Base-by-base conservation (phyloP, 2,888 invertebrate genomes). In the Cetonia aurata region DNA sequence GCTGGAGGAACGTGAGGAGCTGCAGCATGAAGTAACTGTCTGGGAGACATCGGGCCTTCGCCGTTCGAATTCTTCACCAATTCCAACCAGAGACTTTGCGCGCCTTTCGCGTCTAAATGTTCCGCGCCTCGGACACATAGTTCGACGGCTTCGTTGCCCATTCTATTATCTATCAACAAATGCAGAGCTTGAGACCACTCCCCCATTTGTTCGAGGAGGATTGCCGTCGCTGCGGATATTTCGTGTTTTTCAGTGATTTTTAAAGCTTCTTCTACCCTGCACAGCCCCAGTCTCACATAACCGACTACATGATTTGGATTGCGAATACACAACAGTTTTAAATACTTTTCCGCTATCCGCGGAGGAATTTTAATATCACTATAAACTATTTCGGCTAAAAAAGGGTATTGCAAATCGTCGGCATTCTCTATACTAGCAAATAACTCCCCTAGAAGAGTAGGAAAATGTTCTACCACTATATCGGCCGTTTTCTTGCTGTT, bases 131-230 rank as follows among this genome's bases (percentile, higher is more conserved):
- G 82, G 4, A 84, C 81, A 75, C 87, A 87, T 73, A 87, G 79
- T 70, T 78, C 81, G 10, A 84, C 79, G 0, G 81, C 83, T 50
- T 82, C 79, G 55, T 83, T 82, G 9, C 80, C 78, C 74, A 83
- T 79, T 68, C 81, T 78, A 50, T 82, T 77, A 62, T 86, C 84
- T 72, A 91, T 82, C 6, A 90, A 84, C 71, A 93, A 83, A 70
- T 89, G 87, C 79, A 93, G 90, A 1, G 94, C 93, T 78, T 89
- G 89, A 76, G 89, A 86, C 81, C 91, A 90, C 81, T 93, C 91
- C 10, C 93, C 93, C 72, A 90, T 87, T 81, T 91, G 89, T 82
- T 95, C 95, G 73, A 94, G 85, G 66, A 95, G 86, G 76, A 90
- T 89, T 13, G 93, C 93, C 60, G 90, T 90, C 0, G 92, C 91